These are phyloP conservation scores for Sylvilagus bachmani DNA, from an alignment of 2,113 vertebrate genomes.

Conservation along the genomic window DNA sequence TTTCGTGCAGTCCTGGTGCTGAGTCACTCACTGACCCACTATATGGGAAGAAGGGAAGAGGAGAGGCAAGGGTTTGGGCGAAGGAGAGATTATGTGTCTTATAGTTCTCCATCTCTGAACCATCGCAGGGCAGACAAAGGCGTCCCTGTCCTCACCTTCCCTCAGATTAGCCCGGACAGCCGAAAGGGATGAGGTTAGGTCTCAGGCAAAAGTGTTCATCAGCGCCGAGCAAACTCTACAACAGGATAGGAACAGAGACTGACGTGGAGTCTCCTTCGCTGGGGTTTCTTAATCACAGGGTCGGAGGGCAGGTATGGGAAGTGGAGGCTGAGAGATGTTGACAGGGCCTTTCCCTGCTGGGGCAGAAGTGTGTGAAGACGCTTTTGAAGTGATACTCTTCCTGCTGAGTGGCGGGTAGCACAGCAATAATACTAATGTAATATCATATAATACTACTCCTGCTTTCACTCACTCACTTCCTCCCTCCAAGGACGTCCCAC, in stretches of 20 bases:
- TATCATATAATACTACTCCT: neutral
- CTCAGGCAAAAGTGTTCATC: neutral
- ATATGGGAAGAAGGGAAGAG: neutral
- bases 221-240: neutral
- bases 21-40: neutral
- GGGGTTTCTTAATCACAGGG: conserved; percentile 59
- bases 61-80: neutral
- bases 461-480: neutral
- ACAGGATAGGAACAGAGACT: neutral
- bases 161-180: neutral
- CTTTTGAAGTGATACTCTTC: conserved; percentile 52
- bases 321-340: neutral
- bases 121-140: neutral
- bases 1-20: neutral
- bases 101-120: neutral
- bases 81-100: neutral
- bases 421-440: neutral
- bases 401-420: conserved; percentile 51
- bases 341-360: neutral
- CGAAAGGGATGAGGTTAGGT: neutral
- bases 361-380: neutral
- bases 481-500: neutral
- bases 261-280: neutral
- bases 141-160: neutral
- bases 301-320: neutral